These are phyloP conservation scores for Emydoidea blandingii DNA, from an alignment of 2,797 vertebrate species.

Conservation along the genomic window DNA sequence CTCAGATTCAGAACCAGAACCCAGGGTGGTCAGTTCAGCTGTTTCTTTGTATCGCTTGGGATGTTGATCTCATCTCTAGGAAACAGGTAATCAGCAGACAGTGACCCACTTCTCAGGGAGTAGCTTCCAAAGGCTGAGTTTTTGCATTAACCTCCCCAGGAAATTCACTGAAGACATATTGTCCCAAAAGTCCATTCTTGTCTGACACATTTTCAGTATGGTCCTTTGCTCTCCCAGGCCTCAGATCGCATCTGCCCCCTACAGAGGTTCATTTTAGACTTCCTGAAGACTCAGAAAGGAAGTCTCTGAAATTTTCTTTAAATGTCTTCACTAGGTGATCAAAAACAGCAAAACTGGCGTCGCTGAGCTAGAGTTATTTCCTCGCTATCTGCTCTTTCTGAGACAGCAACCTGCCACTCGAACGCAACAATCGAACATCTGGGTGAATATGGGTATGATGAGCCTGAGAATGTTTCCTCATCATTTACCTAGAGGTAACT, in stretches of 20 bases:
- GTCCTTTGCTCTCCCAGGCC: background rate
- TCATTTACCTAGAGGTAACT: conserved; percentile 97
- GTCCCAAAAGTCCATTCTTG: background rate
- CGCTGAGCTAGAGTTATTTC: conserved; percentile 94
- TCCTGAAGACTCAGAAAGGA: rapidly evolving
- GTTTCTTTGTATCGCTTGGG: background rate
- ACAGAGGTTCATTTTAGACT: rapidly evolving
- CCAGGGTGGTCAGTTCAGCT: background rate
- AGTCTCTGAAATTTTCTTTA: background rate
- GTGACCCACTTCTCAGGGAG: background rate
- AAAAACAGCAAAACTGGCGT: conserved; percentile 87
- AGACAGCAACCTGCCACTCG: conserved; percentile 95
- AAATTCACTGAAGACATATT: background rate
- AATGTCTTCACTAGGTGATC: conserved; percentile 86
- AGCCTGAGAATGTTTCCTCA: conserved; percentile 98
- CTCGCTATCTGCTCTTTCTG: conserved; percentile 95
- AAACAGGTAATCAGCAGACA: background rate
- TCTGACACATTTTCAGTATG: background rate
- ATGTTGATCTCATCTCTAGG: background rate
- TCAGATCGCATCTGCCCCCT: background rate
- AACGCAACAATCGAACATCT: conserved; percentile 98
- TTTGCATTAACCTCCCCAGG: background rate
- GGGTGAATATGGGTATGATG: conserved; percentile 99
- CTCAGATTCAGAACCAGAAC: background rate
- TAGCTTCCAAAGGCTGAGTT: background rate